phyloP scores from a whole-genome alignment of 2,113 vertebrate species.

The Siniperca chuatsi region DNA sequence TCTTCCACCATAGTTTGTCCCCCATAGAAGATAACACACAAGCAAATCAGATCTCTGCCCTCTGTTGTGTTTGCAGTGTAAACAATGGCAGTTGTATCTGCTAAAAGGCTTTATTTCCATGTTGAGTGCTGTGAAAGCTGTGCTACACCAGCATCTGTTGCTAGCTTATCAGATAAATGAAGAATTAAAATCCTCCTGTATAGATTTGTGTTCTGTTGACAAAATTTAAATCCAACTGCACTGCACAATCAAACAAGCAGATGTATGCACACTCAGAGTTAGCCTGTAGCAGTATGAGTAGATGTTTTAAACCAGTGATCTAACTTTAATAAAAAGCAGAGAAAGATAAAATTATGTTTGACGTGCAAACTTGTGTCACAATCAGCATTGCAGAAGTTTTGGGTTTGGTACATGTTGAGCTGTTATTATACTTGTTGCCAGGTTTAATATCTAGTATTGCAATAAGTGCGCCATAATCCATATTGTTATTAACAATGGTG shows the following conservation, averaged over 20 bases:
- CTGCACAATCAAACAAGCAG: not conserved
- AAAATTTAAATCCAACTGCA: not conserved
- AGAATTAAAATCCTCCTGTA: constrained; percentile 20
- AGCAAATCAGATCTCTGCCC: constrained; percentile 64
- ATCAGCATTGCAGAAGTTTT: not conserved
- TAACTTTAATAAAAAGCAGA: not conserved
- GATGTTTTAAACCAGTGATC: not conserved
- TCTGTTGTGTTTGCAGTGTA: constrained; percentile 62
- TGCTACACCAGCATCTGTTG: constrained; percentile 52
- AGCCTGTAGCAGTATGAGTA: not conserved
- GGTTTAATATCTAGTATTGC: not conserved
- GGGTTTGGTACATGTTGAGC: not conserved
- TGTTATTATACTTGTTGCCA: not conserved
- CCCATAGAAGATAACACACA: constrained; percentile 49
- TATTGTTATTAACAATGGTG: not conserved
- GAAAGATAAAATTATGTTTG: not conserved
- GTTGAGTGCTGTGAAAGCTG: constrained; percentile 44
- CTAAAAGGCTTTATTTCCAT: constrained; percentile 57
- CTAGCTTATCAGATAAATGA: constrained; percentile 47
- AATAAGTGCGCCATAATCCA: not conserved
- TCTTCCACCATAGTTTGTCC: constrained; percentile 47
- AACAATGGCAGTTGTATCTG: constrained; percentile 56
- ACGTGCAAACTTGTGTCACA: not conserved
- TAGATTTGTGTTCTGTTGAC: constrained; percentile 34
- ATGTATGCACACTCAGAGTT: not conserved